These are phyloP conservation scores for Chlamydotis undulata DNA, from an alignment of 2,113 vertebrate genomes.

Conservation along the genomic window DNA sequence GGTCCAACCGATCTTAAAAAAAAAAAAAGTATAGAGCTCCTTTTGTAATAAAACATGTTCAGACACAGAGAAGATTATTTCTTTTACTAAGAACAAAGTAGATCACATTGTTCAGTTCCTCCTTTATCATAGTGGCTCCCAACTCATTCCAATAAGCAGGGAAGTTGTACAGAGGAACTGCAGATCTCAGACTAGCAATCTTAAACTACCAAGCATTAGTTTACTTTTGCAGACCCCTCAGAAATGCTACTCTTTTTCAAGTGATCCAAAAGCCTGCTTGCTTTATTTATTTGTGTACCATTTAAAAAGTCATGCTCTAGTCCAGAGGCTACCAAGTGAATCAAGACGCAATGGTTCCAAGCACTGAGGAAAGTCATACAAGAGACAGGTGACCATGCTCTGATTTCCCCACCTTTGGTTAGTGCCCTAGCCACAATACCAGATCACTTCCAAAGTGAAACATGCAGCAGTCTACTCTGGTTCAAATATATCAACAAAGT, in stretches of 20 bases:
- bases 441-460: neutral
- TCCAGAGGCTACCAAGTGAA: neutral
- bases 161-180: neutral
- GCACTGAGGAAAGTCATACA: neutral
- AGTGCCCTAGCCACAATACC: neutral
- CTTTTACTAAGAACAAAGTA: neutral
- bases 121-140: neutral
- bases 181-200: neutral
- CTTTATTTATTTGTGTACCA: neutral
- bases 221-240: neutral
- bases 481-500: neutral
- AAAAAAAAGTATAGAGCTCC: neutral
- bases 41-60: neutral
- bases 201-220: neutral
- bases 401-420: neutral
- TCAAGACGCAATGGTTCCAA: accelerated
- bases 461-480: neutral
- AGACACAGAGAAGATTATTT: neutral
- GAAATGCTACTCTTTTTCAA: neutral
- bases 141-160: neutral
- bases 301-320: neutral
- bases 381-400: accelerated
- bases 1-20: neutral
- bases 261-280: neutral
- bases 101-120: neutral